Percentiles rank a stretch among this genome's conserved stretches.
Evolutionary conservation across 1,140 invertebrate genomes (phyloP).

Genomic region (Drosophila santomea): DNA sequence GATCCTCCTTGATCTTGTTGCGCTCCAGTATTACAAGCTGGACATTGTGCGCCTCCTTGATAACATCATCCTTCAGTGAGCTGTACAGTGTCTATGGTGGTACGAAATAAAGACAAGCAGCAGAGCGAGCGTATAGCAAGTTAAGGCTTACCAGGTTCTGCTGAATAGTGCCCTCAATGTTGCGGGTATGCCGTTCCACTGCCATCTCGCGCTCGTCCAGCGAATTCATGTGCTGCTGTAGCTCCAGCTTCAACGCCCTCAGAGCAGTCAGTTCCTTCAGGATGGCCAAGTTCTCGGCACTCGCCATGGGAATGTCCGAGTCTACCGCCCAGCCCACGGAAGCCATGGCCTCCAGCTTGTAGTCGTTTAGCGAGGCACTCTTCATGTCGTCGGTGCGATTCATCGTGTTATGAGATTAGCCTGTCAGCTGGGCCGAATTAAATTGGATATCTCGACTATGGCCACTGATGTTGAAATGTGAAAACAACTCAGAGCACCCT

Average conservation of each 20-base stretch:
- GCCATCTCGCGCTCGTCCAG: constrained; percentile 70
- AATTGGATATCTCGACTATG: background rate
- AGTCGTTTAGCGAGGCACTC: constrained; percentile 56
- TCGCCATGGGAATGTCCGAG: constrained; percentile 89
- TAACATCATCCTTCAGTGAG: constrained; percentile 86
- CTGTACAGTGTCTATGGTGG: constrained; percentile 85
- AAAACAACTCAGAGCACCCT: background rate
- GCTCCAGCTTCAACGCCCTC: constrained; percentile 56
- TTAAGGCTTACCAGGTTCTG: constrained; percentile 84
- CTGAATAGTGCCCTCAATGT: constrained; percentile 84
- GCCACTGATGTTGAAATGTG: background rate
- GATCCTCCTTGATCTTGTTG: constrained; percentile 85
- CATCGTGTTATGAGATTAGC: constrained; percentile 26
- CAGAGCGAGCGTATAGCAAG: background rate
- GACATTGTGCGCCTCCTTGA: constrained; percentile 86
- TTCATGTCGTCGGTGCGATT: constrained; percentile 71
- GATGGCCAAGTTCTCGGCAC: constrained; percentile 88
- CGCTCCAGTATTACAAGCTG: constrained; percentile 84
- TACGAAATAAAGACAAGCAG: background rate
- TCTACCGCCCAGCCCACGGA: constrained; percentile 88
- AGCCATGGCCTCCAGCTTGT: constrained; percentile 69
- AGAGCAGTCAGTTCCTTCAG: constrained; percentile 83
- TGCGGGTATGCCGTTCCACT: constrained; percentile 84
- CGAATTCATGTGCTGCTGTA: constrained; percentile 55
- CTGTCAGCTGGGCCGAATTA: background rate